Evolutionary conservation across 92 coral and sea anemone genomes (phyloP), one percentile per base, ranked within the genome.

Genomic region (Galaxea fascicularis): DNA sequence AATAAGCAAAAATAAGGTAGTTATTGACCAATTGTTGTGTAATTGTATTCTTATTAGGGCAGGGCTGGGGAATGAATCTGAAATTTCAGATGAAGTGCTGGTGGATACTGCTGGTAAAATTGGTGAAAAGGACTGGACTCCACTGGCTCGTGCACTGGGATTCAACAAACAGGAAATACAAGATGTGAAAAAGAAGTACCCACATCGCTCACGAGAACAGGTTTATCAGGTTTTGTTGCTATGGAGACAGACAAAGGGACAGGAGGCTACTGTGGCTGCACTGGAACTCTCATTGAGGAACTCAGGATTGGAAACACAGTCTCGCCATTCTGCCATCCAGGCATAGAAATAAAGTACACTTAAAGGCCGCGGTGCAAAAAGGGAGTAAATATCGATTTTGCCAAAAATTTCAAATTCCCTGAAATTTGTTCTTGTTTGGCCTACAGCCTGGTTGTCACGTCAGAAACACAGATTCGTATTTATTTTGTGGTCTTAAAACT

Each of bases 41-140:
- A 20, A 22, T 22, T 62, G 31, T 21, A 10, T 14, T 17, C 22
- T 45, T 49, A 4, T 41, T 22, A 65, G 84, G 57, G 30, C 71
- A 16, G 67, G 59, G 51, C 26, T 49, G 12, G 75, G 54, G 45
- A 67, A 59, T 26, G 69, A 73, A 20, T 69, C 95, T 31, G 56
- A 80, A 65, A 80, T 94, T 31, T 74, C 90, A 51, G 89, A 92
- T 46, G 93, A 91, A 69, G 15, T 89, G 31, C 54, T 94, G 0
- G 53, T 91, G 28, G 79, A 45, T 20, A 68, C 89, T 35, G 76
- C 91, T 20, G 77, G 88, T 39, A 77, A 84, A 83, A 93, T 94
- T 46, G 98, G 88, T 13, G 98, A 94, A 54, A 89, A 73, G 45
- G 90, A 94, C 90, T 94, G 98, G 98, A 25, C 58, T 21, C 93